Conservation (phyloP, 2,888 invertebrate species). For the Papilio protenor region DNA sequence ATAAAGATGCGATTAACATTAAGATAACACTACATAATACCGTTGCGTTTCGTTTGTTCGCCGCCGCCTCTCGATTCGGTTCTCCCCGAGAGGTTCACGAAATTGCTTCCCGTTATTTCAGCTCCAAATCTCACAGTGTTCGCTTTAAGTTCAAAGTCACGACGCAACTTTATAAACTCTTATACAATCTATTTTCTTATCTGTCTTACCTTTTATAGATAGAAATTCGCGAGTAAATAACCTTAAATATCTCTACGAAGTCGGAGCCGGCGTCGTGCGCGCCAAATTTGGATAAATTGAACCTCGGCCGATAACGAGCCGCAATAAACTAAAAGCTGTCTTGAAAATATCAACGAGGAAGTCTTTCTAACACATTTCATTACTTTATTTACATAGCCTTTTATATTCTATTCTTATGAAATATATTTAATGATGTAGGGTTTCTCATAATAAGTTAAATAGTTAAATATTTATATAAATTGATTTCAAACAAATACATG, state of each 20-base stretch:
- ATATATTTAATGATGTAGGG: too few species aligned
- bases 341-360: background rate
- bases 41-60: constrained; percentile 71
- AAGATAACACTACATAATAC: constrained; percentile 74
- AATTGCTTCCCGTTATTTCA: constrained; percentile 68
- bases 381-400: background rate
- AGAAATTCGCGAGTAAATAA: constrained; percentile 31
- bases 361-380: background rate
- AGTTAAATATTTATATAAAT: background rate
- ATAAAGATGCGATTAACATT: constrained; percentile 46
- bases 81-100: constrained; percentile 49
- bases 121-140: constrained; percentile 77
- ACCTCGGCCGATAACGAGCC: constrained; percentile 31
- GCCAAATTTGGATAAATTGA: constrained; percentile 35
- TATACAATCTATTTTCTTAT: constrained; percentile 39
- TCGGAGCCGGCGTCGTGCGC: constrained; percentile 28
- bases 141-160: constrained; percentile 79
- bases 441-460: too few species aligned
- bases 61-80: constrained; percentile 56
- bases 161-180: constrained; percentile 61
- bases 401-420: background rate
- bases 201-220: constrained; percentile 32
- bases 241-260: constrained; percentile 17
- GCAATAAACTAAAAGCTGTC: constrained; percentile 26
- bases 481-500: background rate